Percentiles rank a stretch among this genome's conserved stretches.
Evolutionary conservation across 1,140 invertebrate genomes (phyloP).

Genomic region (Solenopsis fugax): DNA sequence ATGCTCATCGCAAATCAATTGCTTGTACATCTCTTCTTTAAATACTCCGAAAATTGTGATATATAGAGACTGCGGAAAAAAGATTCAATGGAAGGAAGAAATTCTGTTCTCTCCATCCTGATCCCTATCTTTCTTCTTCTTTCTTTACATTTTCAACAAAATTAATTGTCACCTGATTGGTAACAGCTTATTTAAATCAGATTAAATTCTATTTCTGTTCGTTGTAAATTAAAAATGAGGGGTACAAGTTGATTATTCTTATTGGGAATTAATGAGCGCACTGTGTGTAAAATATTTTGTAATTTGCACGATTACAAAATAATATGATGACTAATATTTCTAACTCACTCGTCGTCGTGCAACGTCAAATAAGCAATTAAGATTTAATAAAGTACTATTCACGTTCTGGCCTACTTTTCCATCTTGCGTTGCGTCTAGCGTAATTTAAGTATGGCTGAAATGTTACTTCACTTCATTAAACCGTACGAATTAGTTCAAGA

Average conservation of each 20-base stretch:
- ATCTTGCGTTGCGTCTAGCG: conserved; percentile 26
- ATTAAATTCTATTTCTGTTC: conserved; percentile 5
- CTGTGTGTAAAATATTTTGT: conserved; percentile 4
- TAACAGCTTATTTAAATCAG: background rate
- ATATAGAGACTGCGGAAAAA: conserved; percentile 42
- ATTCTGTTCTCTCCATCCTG: no score
- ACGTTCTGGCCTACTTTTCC: background rate
- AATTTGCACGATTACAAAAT: background rate
- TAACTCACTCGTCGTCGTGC: background rate
- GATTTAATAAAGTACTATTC: conserved; percentile 20
- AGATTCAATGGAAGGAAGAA: background rate
- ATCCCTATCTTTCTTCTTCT: background rate
- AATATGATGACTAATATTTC: background rate
- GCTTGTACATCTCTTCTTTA: conserved; percentile 17
- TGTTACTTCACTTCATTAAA: conserved; percentile 22
- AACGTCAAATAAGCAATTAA: conserved; percentile 17
- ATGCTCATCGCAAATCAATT: background rate
- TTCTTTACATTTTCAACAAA: background rate
- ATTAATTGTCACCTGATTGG: background rate
- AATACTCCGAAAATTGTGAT: conserved; percentile 37
- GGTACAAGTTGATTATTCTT: conserved; percentile 1
- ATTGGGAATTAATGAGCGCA: background rate
- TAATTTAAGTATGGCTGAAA: conserved; percentile 58
- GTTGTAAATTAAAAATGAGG: background rate
- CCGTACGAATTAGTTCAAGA: conserved; percentile 56